Evolutionary conservation across 2,113 vertebrate species (phyloP).

Genomic region (Pedionomus torquatus): DNA sequence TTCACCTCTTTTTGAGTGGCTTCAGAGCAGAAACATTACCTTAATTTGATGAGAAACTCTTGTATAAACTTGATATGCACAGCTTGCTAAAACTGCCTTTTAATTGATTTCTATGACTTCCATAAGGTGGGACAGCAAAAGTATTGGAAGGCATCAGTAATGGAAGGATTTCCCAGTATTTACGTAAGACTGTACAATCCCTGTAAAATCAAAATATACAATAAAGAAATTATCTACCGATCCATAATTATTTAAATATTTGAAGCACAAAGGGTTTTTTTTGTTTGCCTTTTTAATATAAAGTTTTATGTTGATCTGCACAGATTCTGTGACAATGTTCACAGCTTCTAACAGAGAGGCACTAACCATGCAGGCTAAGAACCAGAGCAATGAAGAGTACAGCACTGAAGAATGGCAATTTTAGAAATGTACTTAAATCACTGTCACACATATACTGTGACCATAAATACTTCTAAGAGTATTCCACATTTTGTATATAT

Average conservation of each 20-base stretch:
- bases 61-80: background rate
- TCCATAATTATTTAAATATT: background rate
- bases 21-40: conserved; percentile 78
- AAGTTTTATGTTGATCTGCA: background rate
- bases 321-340: background rate
- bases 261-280: background rate
- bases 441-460: background rate
- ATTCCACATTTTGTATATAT: background rate
- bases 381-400: background rate
- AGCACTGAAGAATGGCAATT: background rate
- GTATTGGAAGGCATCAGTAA: background rate
- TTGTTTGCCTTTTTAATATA: background rate
- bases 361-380: background rate
- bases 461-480: background rate
- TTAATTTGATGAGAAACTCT: conserved; percentile 74
- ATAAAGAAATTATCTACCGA: background rate
- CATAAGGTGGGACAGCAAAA: background rate
- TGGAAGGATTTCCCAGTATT: background rate
- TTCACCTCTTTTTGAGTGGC: conserved; percentile 75
- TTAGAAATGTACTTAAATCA: background rate
- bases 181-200: background rate
- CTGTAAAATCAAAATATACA: background rate
- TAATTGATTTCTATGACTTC: background rate
- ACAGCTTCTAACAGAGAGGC: background rate
- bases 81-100: background rate